Base-by-base conservation (phyloP, 2,888 invertebrate genomes). In the Noctua janthe region DNA sequence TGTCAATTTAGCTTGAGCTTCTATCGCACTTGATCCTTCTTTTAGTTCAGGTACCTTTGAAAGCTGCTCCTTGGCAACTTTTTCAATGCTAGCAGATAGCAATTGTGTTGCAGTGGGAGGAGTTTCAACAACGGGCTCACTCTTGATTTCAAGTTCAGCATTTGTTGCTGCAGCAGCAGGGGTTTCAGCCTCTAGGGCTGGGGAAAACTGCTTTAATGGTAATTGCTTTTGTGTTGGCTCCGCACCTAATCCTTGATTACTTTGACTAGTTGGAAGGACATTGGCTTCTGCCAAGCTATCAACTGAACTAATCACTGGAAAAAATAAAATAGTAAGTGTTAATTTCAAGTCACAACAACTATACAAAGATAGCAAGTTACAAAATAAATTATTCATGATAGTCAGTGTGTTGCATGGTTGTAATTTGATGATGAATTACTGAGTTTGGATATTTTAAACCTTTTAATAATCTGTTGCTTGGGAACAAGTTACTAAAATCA, bases 1-100 rank as follows among this genome's bases (percentile, higher is more conserved):
- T 84, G 96, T 95, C 87, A 97, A 92, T 93, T 97, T 97, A 62
- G 93, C 96, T 92, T 97, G 97, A 43, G 97, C 96, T 92, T 96
- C 95, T 90, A 93, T 96, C 76, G 95, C 95, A 92, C 94, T 95
- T 56, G 94, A 94, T 39, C 91, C 90, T 91, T 94, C 94, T 89
- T 91, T 95, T 74, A 89, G 89, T 87, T 95, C 94, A 76, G 89
- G 49, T 86, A 80, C 81, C 76, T 86, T 89, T 73, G 89, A 35
- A 62, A 91, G 88, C 71, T 93, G 92, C 74, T 96, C 96, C 87
- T 95, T 95, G 11, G 95, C 95, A 90, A 95, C 88, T 88, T 96
- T 96, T 83, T 97, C 97, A 87, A 96, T 96, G 88, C 96, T 95
- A 82, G 96, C 96, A 81, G 96, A 94, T 74, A 97, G 92, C 71